These are phyloP conservation scores for Notiomystis cincta DNA, from an alignment of 2,113 vertebrate species.

Conservation along the genomic window DNA sequence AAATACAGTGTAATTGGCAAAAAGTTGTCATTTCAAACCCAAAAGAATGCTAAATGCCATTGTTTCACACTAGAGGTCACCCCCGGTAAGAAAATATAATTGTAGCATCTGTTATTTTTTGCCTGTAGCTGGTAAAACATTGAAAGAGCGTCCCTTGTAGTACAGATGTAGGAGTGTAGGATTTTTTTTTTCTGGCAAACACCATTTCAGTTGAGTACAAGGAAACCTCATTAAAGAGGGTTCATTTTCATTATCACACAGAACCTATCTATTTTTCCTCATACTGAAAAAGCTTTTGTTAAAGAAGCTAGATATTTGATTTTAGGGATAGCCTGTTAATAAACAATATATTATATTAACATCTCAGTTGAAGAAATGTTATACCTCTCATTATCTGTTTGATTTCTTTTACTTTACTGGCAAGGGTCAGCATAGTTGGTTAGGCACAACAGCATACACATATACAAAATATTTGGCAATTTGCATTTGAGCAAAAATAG, in stretches of 20 bases:
- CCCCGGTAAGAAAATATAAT: slow-evolving; percentile 73
- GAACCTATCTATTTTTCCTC: background rate
- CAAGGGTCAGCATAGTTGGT: background rate
- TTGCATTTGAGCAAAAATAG: background rate
- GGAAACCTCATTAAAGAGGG: slow-evolving; percentile 16
- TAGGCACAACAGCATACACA: background rate
- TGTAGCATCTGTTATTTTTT: slow-evolving; percentile 56
- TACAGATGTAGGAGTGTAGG: slow-evolving; percentile 5
- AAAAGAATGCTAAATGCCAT: slow-evolving; percentile 71
- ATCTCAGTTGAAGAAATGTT: background rate
- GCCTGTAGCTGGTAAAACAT: slow-evolving; percentile 18
- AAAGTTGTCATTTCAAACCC: slow-evolving; percentile 59
- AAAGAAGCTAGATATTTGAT: background rate
- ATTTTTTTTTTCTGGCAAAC: background rate
- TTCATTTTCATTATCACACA: background rate
- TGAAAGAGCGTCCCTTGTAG: slow-evolving; percentile 2
- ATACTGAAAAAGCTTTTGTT: background rate
- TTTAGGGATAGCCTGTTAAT: slow-evolving; percentile 1
- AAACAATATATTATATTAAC: background rate
- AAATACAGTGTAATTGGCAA: slow-evolving; percentile 50
- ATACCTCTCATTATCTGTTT: background rate
- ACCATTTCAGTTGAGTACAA: slow-evolving; percentile 23
- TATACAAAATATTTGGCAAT: background rate
- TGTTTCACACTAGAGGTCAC: slow-evolving; percentile 80
- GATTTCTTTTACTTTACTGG: background rate